A percentile compares a stretch with the other conserved stretches of the same genome.
Evolutionary conservation across 2,113 vertebrate genomes (phyloP).

Genomic region (Psettodes erumei): DNA sequence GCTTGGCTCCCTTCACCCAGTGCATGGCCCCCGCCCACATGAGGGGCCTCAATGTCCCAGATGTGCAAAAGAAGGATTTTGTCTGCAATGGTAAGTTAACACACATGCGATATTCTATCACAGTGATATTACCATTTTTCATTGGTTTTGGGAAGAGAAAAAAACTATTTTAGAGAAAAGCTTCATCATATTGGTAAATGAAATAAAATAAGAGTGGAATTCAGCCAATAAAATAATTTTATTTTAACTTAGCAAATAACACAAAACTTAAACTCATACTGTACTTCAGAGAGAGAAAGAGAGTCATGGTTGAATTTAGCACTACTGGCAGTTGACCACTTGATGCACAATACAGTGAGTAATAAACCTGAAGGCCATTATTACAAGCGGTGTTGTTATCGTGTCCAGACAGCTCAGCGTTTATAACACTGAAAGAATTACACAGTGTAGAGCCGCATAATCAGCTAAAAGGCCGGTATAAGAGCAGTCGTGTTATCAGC

Average conservation of each 20-base stretch:
- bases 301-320: neutral
- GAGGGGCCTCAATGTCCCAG: constrained; percentile 94
- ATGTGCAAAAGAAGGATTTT: constrained; percentile 98
- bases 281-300: neutral
- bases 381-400: constrained; percentile 54
- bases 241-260: neutral
- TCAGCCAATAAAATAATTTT: neutral
- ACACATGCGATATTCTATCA: neutral
- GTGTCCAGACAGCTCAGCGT: constrained; percentile 46
- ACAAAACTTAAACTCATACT: too few relatives aligned
- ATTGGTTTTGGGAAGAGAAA: neutral
- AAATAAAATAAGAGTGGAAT: neutral
- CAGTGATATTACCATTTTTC: neutral
- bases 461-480: constrained; percentile 65
- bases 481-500: constrained; percentile 68
- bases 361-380: constrained; percentile 26
- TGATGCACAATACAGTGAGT: neutral
- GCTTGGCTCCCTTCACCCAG: constrained; percentile 96
- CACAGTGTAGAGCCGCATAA: constrained; percentile 44
- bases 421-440: constrained; percentile 51
- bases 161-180: neutral
- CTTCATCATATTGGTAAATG: neutral
- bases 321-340: neutral
- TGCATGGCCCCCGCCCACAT: constrained; percentile 95
- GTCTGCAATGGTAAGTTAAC: constrained; percentile 89